Percentiles rank a stretch among this genome's conserved stretches.
Conservation (phyloP, 2,113 vertebrate species). For the Riparia riparia region DNA sequence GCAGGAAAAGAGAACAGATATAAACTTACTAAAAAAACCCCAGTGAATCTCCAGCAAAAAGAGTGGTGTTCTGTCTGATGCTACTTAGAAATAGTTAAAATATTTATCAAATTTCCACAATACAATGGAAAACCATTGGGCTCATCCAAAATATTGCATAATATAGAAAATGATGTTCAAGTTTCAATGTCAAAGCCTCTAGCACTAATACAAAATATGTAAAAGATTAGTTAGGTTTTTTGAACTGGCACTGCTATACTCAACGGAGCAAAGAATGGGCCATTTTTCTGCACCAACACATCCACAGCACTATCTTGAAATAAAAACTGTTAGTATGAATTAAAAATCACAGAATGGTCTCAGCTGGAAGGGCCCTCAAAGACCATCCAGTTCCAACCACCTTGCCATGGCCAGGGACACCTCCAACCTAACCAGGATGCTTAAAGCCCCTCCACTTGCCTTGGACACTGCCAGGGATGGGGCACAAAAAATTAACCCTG, state of each 20-base stretch:
- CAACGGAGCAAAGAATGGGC: neutral
- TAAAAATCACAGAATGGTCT: neutral
- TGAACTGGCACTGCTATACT: neutral
- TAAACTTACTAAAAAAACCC: neutral
- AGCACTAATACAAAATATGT: neutral
- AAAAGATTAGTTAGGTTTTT: neutral
- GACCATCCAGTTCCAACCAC: neutral
- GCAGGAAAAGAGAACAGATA: neutral
- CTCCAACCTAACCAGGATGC: neutral
- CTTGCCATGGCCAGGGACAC: neutral
- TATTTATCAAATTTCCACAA: neutral
- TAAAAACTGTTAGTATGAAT: neutral
- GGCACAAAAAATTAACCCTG: neutral
- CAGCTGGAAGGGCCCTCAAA: neutral
- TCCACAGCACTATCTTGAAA: neutral
- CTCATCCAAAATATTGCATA: neutral
- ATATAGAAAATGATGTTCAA: neutral
- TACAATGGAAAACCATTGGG: neutral
- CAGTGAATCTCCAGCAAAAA: neutral
- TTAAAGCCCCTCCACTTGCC: neutral
- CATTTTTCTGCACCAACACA: neutral
- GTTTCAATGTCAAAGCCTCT: neutral
- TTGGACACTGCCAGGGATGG: neutral
- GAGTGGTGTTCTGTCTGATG: neutral
- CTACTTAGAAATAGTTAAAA: neutral